These are phyloP conservation scores for Thera obeliscata DNA, from an alignment of 2,888 invertebrate genomes.

Conservation along the genomic window DNA sequence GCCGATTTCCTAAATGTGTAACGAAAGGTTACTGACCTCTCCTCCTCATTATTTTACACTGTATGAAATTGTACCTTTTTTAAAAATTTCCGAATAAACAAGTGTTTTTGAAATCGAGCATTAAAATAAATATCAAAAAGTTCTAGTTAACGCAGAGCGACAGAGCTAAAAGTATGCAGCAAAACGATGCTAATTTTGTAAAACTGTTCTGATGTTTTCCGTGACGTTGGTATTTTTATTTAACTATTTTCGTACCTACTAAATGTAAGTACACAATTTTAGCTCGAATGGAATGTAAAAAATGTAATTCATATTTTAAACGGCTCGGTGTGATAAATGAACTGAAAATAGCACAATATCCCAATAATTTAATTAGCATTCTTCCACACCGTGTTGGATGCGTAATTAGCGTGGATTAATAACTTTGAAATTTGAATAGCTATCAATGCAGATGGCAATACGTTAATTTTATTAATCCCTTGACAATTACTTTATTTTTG, in stretches of 20 bases:
- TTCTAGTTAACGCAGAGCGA: too few species aligned
- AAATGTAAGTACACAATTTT: too few species aligned
- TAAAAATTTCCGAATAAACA: too few species aligned
- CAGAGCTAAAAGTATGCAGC: too few species aligned
- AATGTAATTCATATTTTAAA: not conserved
- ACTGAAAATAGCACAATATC: conserved; percentile 14
- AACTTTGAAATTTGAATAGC: conserved; percentile 22
- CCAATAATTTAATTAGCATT: conserved; percentile 21
- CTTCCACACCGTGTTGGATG: conserved; percentile 20
- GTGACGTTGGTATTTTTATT: too few species aligned
- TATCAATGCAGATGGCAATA: conserved; percentile 36
- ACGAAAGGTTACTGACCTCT: conserved; percentile 7
- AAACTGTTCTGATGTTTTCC: too few species aligned
- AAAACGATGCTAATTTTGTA: too few species aligned
- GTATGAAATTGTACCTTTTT: not conserved
- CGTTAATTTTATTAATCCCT: conserved; percentile 40
- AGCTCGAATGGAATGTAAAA: too few species aligned
- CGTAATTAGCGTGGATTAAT: conserved; percentile 23
- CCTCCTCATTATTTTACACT: not conserved
- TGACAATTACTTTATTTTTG: conserved; percentile 32
- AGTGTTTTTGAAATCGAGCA: too few species aligned
- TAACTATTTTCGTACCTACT: too few species aligned
- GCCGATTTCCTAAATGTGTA: conserved; percentile 31
- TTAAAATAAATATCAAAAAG: too few species aligned
- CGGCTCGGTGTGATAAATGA: conserved; percentile 11